Evolutionary conservation across 2,888 invertebrate genomes (phyloP), one percentile per base, ranked within the genome.

Genomic region (Polydrusus cervinus): DNA sequence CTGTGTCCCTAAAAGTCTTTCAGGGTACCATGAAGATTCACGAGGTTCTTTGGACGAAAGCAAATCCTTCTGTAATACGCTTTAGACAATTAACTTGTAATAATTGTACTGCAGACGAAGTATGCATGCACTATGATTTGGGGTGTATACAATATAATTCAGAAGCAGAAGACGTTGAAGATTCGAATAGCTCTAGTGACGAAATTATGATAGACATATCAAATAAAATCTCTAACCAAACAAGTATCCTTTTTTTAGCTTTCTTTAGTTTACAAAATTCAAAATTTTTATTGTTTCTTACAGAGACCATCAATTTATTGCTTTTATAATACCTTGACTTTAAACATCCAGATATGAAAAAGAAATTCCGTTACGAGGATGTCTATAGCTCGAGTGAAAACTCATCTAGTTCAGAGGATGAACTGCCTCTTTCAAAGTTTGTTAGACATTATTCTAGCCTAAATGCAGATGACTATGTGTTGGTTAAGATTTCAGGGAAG

Each of bases 41-140:
- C 13, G 43, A 43, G 13, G 43, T 11, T 43, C 10, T 43, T 43
- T 43, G 43, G 43, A 10, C 43, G 13, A 43, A 43, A 11, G 11
- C 7, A 43, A 11, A 11, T 3, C 43, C 43, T 10, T 11, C 3
- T 43, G 13, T 43, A 11, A 43, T 43, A 10, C 43, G 43, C 13
- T 43, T 43, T 43, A 43, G 11, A 43, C 9, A 43, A 43, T 11
- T 43, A 43, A 65, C 65, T 18, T 65, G 47, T 47, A 65, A 40
- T n/a, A 14, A 49, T 45, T 65, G 65, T 47, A 43, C 13, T 30
- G 45, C 45, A 40, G 18, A 40, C 40, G n/a, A 62, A n/a, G 64
- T 64, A 13, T 64, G 43, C 40, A 40, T 64, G 30, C 64, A 64
- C 43, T 64, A 64, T 43, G 20, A 64, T 43, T 64, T 64, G 43